Evolutionary conservation across 2,797 vertebrate species (phyloP), one percentile per base, ranked within the genome.

Genomic region (Monodelphis domestica): DNA sequence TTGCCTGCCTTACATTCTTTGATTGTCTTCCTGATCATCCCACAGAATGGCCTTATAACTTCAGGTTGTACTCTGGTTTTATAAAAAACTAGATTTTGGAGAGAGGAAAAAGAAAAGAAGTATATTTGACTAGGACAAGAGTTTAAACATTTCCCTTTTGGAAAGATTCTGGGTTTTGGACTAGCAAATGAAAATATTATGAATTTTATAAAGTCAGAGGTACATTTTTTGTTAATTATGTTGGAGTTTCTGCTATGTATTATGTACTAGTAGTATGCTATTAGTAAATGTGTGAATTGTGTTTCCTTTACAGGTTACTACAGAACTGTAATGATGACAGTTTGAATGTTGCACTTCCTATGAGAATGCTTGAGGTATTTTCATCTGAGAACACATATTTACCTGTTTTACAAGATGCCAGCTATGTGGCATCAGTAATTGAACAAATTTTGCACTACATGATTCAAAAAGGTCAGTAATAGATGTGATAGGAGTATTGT

Each of bases 401-500:
- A 98, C 98, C 99, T 94, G 98, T 99, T 98, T 98, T 99, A 98
- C 98, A 98, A 98, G 99, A 99, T 96, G 98, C 99, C 96, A 97
- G 98, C 98, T 98, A 97, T 95, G 99, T 99, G 98, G 98, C 98
- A 96, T 99, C 99, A 54, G 97, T 99, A 98, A 98, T 99, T 90
- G 99, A 99, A 98, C 99, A 99, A 98, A 99, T 99, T 99, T 99
- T 99, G 99, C 99, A 99, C 99, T 99, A 99, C 98, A 99, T 99
- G 99, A 98, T 99, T 98, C 99, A 99, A 96, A 99, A 99, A 99
- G 99, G 99, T 99, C 97, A 97, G 98, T 98, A 70, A 84, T 4
- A 17, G 29, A 53, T 0, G 10, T 55, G 10, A 24, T 91, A 55
- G 55, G 30, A 54, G 59, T 92, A 1, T 53, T 56, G 38, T 14